Conservation (phyloP, 2,113 vertebrate species). For the Scomber colias region DNA sequence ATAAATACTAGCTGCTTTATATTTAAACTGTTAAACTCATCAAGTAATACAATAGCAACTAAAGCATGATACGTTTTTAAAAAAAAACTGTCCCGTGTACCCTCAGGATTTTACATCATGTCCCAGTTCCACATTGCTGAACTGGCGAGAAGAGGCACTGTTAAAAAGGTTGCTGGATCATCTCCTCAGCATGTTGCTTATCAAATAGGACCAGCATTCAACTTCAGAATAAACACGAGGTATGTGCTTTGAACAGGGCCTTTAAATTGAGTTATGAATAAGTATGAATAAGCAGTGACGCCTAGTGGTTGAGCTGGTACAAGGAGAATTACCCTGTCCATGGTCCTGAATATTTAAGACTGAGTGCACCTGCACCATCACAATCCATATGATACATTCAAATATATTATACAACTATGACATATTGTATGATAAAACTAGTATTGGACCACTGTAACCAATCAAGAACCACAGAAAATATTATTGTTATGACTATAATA, state of each 20-base stretch:
- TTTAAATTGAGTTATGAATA: neutral
- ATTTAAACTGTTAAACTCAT: neutral
- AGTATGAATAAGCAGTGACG: conserved; percentile 59
- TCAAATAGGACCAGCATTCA: conserved; percentile 87
- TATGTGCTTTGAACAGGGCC: conserved; percentile 31
- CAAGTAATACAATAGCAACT: neutral
- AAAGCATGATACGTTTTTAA: too few relatives aligned
- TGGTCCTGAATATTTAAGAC: conserved; percentile 85
- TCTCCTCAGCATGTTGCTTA: conserved; percentile 88
- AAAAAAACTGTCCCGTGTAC: conserved; percentile 50
- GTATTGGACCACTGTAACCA: neutral
- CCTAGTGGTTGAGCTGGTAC: conserved; percentile 63
- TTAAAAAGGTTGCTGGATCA: conserved; percentile 87
- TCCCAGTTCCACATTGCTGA: conserved; percentile 92
- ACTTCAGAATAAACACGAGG: conserved; percentile 92
- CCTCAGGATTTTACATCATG: conserved; percentile 91
- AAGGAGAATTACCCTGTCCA: conserved; percentile 75
- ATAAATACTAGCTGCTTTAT: neutral
- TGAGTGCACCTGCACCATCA: neutral
- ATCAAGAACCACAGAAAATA: neutral
- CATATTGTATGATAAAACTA: neutral
- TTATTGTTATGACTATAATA: neutral
- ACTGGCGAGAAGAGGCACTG: conserved; percentile 87
- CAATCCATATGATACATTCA: neutral
- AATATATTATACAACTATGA: neutral